These are phyloP conservation scores for Rhinopomastus cyanomelas DNA, from an alignment of 2,113 vertebrate species.

Conservation along the genomic window DNA sequence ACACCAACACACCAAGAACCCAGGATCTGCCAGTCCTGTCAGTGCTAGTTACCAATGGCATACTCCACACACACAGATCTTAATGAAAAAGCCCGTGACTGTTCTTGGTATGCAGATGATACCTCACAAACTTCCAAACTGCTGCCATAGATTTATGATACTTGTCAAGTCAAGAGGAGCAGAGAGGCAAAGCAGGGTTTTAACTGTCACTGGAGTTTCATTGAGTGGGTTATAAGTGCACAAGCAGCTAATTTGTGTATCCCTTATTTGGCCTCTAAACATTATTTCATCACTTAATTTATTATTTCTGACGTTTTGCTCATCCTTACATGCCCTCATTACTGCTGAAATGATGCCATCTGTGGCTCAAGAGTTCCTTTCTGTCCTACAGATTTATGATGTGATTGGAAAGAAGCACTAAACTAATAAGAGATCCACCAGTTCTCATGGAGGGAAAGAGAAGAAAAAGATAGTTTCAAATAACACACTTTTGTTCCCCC, in stretches of 20 bases:
- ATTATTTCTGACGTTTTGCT: neutral
- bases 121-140: neutral
- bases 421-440: neutral
- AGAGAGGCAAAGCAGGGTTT: neutral
- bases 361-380: neutral
- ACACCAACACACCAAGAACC: neutral
- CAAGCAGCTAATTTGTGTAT: neutral
- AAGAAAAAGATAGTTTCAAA: neutral
- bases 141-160: neutral
- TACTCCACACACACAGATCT: neutral
- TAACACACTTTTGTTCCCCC: neutral
- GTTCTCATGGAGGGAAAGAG: accelerated
- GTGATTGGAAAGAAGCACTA: neutral
- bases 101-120: neutral
- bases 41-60: neutral
- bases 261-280: neutral
- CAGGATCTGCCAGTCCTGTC: neutral
- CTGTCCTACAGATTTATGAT: neutral
- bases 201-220: neutral
- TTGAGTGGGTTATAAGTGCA: neutral
- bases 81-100: neutral
- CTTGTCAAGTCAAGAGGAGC: neutral
- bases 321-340: neutral
- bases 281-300: neutral
- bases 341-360: neutral